phyloP scores from a whole-genome alignment of 2,113 vertebrate species.

The Myrmophylax atrothorax region DNA sequence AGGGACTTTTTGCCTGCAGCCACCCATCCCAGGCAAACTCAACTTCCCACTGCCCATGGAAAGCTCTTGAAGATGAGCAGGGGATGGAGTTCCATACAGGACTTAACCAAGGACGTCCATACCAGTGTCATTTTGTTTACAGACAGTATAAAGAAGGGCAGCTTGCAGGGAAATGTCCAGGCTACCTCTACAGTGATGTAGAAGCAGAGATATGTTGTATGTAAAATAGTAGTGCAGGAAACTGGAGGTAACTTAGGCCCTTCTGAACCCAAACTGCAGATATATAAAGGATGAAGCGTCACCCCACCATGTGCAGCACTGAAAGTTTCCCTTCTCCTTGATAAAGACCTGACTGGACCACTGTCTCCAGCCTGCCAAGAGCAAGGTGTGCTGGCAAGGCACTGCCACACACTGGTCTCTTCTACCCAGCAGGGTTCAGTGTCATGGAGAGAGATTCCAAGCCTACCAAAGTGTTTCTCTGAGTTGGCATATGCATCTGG shows the following conservation, averaged over 20 bases:
- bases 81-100: neutral
- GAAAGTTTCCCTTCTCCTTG: neutral
- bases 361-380: neutral
- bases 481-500: neutral
- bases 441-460: neutral
- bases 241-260: neutral
- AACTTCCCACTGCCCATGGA: neutral
- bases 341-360: neutral
- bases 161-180: neutral
- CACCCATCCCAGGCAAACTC: neutral
- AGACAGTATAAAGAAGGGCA: neutral
- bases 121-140: neutral
- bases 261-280: neutral
- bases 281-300: accelerated
- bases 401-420: neutral
- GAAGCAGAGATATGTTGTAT: neutral
- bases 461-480: neutral
- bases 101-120: neutral
- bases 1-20: neutral
- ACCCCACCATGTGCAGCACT: neutral
- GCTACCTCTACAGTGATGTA: neutral
- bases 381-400: neutral
- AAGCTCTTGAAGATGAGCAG: neutral
- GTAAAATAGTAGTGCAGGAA: neutral
- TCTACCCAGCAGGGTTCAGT: neutral